A percentile compares a stretch with the other conserved stretches of the same genome.
Conservation (phyloP, 2,113 vertebrate genomes). For the Gasterosteus nipponicus region DNA sequence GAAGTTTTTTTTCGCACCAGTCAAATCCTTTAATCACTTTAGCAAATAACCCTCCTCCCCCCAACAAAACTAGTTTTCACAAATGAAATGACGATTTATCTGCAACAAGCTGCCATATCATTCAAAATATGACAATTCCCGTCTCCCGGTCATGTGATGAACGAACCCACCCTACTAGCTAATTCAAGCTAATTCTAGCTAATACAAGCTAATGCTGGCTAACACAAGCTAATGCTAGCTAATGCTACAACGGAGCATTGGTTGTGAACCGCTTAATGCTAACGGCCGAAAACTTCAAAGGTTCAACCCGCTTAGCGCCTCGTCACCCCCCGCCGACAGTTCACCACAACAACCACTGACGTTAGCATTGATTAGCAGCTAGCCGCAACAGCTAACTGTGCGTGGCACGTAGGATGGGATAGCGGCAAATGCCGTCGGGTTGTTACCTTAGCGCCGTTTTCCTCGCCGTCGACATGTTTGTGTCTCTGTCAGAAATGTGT, state of each 20-base stretch:
- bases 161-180: conserved; percentile 21
- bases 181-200: too few relatives aligned
- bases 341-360: not conserved
- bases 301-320: not conserved
- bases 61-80: not conserved
- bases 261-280: too few relatives aligned
- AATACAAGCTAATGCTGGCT: too few relatives aligned
- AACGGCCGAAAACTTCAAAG: not conserved
- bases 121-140: not conserved
- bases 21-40: not conserved
- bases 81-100: not conserved
- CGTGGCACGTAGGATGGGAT: not conserved
- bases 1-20: not conserved
- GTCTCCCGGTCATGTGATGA: conserved; percentile 25
- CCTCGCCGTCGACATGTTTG: conserved; percentile 42
- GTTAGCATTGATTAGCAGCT: not conserved
- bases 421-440: not conserved
- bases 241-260: too few relatives aligned
- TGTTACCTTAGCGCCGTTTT: conserved; percentile 57
- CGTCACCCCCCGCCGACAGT: not conserved
- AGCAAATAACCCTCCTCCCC: fast-evolving
- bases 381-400: not conserved
- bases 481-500: conserved; percentile 26
- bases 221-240: too few relatives aligned
- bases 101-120: too few relatives aligned